Evolutionary conservation across 2,888 invertebrate species (phyloP), one percentile per base, ranked within the genome.

Genomic region (Melanostoma scalare): DNA sequence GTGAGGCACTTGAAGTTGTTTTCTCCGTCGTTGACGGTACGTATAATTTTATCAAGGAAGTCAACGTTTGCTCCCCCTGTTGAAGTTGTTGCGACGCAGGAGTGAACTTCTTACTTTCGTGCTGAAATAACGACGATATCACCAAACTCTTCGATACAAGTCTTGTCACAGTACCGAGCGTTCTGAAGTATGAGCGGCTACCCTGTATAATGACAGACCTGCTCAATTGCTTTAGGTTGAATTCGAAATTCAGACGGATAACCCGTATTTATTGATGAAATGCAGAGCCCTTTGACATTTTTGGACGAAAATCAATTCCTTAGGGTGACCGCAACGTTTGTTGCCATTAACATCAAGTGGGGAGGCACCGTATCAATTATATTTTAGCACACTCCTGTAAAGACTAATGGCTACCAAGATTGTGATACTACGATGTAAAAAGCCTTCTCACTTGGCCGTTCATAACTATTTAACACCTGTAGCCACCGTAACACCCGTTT

Each of bases 201-300:
- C 89, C 81, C 94, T 92, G 5, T 95, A 95, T 98, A 89, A 95
- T 95, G 1, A 97, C 95, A 61, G 97, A 95, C 91, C 95, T 97
- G 87, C 98, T 96, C 31, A 99, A 92, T 85, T 99, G 94, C 80
- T 99, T 94, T 53, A 99, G 92, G 91, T 99, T 99, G 91, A 98
- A 99, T 92, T 99, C 99, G 65, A 99, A 99, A 89, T 96, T 96
- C 20, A 99, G 93, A 80, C 99, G 94, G 6, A 99, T 98, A 63
- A 96, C 98, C 95, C 94, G 91, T 97, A 99, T 92, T 99, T 99
- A 92, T 99, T 99, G 87, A 99, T 92, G 91, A 95, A 99, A 92
- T 99, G 99, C 84, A 99, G 92, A 48, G 99, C 98, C 95, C 99
- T 96, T 88, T 99, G 99, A 3, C 99, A 99, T 90, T 99, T 97